A percentile compares a stretch with the other conserved stretches of the same genome.
These are phyloP conservation scores for Brachionus rubens DNA, from an alignment of 1,140 invertebrate genomes.

Conservation along the genomic window DNA sequence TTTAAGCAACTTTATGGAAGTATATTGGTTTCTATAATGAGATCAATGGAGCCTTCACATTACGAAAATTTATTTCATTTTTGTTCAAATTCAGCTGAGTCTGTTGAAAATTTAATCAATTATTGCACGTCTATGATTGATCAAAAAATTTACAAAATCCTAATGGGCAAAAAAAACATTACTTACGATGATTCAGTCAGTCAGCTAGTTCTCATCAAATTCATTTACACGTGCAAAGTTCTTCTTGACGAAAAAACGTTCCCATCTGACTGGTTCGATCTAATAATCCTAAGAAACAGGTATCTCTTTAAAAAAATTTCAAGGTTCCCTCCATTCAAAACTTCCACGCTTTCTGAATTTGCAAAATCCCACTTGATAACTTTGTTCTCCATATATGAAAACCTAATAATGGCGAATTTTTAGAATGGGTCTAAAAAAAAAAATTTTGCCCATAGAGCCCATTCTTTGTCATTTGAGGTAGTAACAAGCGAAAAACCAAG, in stretches of 20 bases:
- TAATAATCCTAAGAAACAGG: constrained; percentile 11
- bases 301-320: too few relatives aligned
- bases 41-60: background rate
- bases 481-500: too few relatives aligned
- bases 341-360: too few relatives aligned
- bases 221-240: constrained; percentile 2
- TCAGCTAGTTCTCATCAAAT: constrained; percentile 17
- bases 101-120: background rate
- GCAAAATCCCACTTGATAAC: too few relatives aligned
- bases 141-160: background rate
- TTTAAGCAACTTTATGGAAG: constrained; percentile 16
- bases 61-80: background rate
- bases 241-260: constrained; percentile 6
- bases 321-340: too few relatives aligned
- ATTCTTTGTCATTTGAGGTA: too few relatives aligned
- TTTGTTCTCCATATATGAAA: too few relatives aligned
- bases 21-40: constrained; percentile 23
- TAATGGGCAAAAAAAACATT: constrained; percentile 2
- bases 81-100: background rate
- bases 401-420: too few relatives aligned
- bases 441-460: too few relatives aligned
- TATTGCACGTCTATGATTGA: background rate
- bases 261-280: constrained; percentile 31
- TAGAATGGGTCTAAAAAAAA: too few relatives aligned
- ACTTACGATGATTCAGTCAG: background rate